Evolutionary conservation across 2,888 invertebrate species (phyloP), one percentile per base, ranked within the genome.

Genomic region (Eupithecia abbreviata): DNA sequence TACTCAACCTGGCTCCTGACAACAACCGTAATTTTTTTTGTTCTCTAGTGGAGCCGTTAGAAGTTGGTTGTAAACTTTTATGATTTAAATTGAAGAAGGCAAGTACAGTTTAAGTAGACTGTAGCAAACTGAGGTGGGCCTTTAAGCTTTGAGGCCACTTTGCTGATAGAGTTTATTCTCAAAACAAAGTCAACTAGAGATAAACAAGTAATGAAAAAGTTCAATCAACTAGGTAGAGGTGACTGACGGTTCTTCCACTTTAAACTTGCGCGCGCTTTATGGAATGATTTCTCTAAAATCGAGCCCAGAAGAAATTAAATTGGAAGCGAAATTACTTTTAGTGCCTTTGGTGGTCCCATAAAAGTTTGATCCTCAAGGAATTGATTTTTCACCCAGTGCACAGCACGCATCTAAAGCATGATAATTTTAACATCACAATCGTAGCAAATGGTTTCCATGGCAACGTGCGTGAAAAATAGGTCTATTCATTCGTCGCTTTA

Each of bases 121-220:
- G 69, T 18, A 69, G 69, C 18, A 30, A 69, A 18, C 47, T 43
- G 68, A 47, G 68, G 18, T 18, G 68, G 43, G 43, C 42, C 18
- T 45, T n/a, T 12, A 69, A 65, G 73, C 58, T 77, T 70, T 43
- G 43, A 70, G 66, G 70, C 68, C 72, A 72, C 77, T 77, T 74
- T n/a, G 68, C 42, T 68, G 73, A 70, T 69, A 51, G 18, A 72
- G 74, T 72, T 77, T 49, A 49, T 49, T 51, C 51, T 15, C 5
- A 51, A 51, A 51, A 51, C 15, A 51, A 51, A 51, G n/a, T 15
- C 51, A 15, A 5, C 51, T 15, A 30, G 55, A 55, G n/a, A 62
- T 30, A 62, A 30, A 30, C 30, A 62, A 62, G 62, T 30, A 30
- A 58, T 58, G 9, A 58, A 58, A 58, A 12, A 30, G 30, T 62